Percentiles rank a stretch among this genome's conserved stretches.
These are phyloP conservation scores for Scomber scombrus DNA, from an alignment of 2,113 vertebrate genomes.

Conservation along the genomic window DNA sequence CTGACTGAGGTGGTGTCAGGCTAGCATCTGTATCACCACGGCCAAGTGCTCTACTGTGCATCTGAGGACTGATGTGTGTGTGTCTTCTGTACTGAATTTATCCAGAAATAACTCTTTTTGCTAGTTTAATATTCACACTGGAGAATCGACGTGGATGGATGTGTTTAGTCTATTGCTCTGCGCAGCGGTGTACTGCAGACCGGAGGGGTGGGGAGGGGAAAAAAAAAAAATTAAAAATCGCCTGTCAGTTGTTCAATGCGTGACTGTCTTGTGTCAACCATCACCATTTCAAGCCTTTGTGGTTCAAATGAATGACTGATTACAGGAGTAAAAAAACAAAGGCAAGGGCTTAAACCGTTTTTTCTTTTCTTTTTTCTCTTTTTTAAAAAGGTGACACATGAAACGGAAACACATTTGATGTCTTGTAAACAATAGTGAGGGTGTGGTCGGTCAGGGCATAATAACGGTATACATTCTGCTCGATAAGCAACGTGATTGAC, in stretches of 20 bases:
- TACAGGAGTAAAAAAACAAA: slow-evolving; percentile 70
- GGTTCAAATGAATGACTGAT: slow-evolving; percentile 65
- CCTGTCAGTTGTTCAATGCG: slow-evolving; percentile 33
- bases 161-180: slow-evolving; percentile 66
- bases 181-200: slow-evolving; percentile 41
- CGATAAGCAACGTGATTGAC: slow-evolving; percentile 81
- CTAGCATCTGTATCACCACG: slow-evolving; percentile 75
- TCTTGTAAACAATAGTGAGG: slow-evolving; percentile 85
- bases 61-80: slow-evolving; percentile 55
- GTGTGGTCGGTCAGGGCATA: slow-evolving; percentile 71
- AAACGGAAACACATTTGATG: slow-evolving; percentile 73
- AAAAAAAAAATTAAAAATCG: slow-evolving; percentile 1
- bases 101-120: slow-evolving; percentile 37
- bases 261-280: slow-evolving; percentile 42
- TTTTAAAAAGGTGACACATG: slow-evolving; percentile 43
- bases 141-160: slow-evolving; percentile 39
- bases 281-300: slow-evolving; percentile 88
- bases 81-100: slow-evolving; percentile 36
- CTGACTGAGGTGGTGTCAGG: slow-evolving; percentile 80
- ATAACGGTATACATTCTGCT: slow-evolving; percentile 86
- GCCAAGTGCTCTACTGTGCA: slow-evolving; percentile 80
- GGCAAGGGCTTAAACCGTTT: slow-evolving; percentile 64
- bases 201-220: background rate
- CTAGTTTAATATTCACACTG: slow-evolving; percentile 40
- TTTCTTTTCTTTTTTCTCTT: too few relatives aligned